Percentiles rank a stretch among this genome's conserved stretches.
These are phyloP conservation scores for Atta texana DNA, from an alignment of 1,140 invertebrate genomes.

Conservation along the genomic window DNA sequence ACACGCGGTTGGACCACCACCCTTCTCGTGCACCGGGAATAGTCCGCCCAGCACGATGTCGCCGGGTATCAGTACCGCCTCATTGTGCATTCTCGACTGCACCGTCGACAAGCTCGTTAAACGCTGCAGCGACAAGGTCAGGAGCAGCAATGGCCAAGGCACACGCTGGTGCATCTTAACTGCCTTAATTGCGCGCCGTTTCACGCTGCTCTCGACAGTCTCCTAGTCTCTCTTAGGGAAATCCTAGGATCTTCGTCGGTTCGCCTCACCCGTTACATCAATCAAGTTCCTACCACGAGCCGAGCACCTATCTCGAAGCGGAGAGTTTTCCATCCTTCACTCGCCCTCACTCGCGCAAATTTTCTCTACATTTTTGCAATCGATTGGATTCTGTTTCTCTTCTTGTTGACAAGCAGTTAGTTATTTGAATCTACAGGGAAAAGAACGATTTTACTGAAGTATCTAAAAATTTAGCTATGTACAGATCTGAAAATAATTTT, in stretches of 20 bases:
- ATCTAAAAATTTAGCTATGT: no score
- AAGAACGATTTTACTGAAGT: no score
- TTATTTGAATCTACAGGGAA: not conserved
- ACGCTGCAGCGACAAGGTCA: constrained; percentile 65
- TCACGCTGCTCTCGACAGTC: not conserved
- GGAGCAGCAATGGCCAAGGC: constrained; percentile 63
- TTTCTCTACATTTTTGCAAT: not conserved
- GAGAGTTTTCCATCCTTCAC: not conserved
- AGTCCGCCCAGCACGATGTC: constrained; percentile 92
- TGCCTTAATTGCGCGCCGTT: constrained; percentile 1
- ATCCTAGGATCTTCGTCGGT: constrained; percentile 10
- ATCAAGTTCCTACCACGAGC: not conserved
- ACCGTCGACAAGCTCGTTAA: constrained; percentile 36
- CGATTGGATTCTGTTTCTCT: not conserved
- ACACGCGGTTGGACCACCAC: constrained; percentile 88
- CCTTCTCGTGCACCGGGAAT: constrained; percentile 92
- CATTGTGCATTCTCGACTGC: constrained; percentile 68
- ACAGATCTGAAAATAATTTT: no score
- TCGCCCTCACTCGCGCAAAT: not conserved
- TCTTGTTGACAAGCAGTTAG: not conserved
- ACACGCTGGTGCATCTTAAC: constrained; percentile 74
- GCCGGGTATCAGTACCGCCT: constrained; percentile 86
- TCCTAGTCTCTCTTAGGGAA: not conserved
- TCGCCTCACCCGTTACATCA: constrained; percentile 19
- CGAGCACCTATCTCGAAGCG: not conserved